A percentile compares a stretch with the other conserved stretches of the same genome.
These are phyloP conservation scores for Chironomus riparius DNA, from an alignment of 2,888 invertebrate species.

Conservation along the genomic window DNA sequence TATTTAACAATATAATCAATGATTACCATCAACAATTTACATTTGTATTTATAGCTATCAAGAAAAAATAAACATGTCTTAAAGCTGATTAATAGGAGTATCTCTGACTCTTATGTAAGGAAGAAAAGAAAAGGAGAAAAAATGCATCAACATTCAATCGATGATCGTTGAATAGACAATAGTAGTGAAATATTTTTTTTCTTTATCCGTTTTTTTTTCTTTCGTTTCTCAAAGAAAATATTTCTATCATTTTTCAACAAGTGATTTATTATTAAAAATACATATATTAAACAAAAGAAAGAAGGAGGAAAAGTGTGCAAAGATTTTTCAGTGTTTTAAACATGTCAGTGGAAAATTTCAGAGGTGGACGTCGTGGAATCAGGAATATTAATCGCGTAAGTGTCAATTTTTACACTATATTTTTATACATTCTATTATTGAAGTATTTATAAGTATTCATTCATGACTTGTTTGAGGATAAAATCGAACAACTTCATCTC, in stretches of 20 bases:
- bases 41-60: neutral
- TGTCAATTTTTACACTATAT: neutral
- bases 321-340: neutral
- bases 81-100: neutral
- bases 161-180: neutral
- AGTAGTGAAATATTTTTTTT: neutral
- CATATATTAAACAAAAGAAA: neutral
- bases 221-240: neutral
- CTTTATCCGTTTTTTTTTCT: too few species aligned
- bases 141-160: neutral
- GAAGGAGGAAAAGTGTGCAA: neutral
- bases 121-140: neutral
- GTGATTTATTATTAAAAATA: neutral
- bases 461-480: too few species aligned
- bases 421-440: neutral
- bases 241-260: neutral
- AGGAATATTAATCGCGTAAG: conserved; percentile 18
- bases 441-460: too few species aligned
- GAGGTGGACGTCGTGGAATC: conserved; percentile 6
- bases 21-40: too few species aligned
- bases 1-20: too few species aligned
- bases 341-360: conserved; percentile 19
- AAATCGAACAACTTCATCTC: too few species aligned
- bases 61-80: neutral
- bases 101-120: neutral